Base-by-base conservation (phyloP, 1,140 invertebrate species). In the Drosophila mayri region DNA sequence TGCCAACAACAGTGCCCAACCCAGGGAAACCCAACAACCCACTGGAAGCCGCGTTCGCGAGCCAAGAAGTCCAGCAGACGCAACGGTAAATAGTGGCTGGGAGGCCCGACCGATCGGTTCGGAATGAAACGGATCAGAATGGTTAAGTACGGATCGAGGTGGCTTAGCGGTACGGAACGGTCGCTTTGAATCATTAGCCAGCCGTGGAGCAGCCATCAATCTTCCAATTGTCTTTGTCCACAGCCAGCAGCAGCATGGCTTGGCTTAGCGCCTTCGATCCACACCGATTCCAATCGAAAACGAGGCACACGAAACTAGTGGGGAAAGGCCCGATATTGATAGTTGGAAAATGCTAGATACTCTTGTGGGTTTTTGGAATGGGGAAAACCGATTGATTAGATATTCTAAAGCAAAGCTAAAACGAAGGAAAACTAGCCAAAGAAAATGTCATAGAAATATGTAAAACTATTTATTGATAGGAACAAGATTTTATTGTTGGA, bases 151-250 rank as follows among this genome's bases (percentile, higher is more conserved):
- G 46, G 30, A 57, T 57, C 46, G 37, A 58, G 55, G 78, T 47
- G 35, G 54, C 22, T 37, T 52, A 44, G n/a, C 37, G 43, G 20
- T 7, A 38, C 43, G 72, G 66, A 70, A 57, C 77, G 77, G 37
- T 41, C 64, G 79, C 82, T 85, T 85, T 79, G 74, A 55, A 22
- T 86, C 74, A 85, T 85, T 85, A 85, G 68, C 58, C 68, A 64
- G 43, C 32, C 6, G 63, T 54, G 64, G 46, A 61, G 32, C 37
- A 71, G 65, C 65, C 78, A 85, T 85, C 83, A 85, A 85, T 85
- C 79, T 85, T 85, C 52, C 82, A 86, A 85, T 81, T 85, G 65
- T 73, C 62, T 50, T 55, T 65, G 44, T 61, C 62, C 62, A 43
- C 18, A 22, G 18, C 32, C 20, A 35, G 20, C 52, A 35, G 20